Percentiles rank a stretch among this genome's conserved stretches.
These are phyloP conservation scores for Aspidiotus rigidus DNA, from an alignment of 2,888 invertebrate genomes.

Conservation along the genomic window DNA sequence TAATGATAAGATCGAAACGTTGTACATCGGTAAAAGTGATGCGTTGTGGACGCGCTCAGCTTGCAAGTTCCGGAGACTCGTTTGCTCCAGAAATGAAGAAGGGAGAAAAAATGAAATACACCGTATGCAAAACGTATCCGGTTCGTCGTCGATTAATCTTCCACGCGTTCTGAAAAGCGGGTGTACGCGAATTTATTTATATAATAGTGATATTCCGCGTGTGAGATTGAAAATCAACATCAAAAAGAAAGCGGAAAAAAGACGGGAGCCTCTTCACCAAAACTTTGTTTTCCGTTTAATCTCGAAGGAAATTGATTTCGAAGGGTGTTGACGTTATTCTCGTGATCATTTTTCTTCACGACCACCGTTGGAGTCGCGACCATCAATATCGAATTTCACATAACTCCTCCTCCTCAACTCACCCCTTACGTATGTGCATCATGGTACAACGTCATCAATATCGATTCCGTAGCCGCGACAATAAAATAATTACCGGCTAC, in stretches of 20 bases:
- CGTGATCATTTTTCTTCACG: constrained; percentile 17
- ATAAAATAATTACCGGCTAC: too few relatives aligned
- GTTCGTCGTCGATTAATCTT: constrained; percentile 32
- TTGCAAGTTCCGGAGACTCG: constrained; percentile 14
- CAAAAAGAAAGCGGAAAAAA: neutral
- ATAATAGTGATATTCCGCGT: neutral
- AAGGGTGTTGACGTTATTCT: neutral
- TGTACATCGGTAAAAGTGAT: constrained; percentile 23
- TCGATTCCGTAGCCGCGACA: too few relatives aligned
- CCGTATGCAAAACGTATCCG: constrained; percentile 33
- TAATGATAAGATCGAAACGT: constrained; percentile 29
- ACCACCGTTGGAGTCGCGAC: too few relatives aligned
- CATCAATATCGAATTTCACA: too few relatives aligned
- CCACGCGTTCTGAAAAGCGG: constrained; percentile 18
- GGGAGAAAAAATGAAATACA: neutral
- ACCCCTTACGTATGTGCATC: too few relatives aligned
- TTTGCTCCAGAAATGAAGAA: neutral
- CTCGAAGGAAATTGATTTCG: constrained; percentile 25
- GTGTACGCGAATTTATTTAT: neutral
- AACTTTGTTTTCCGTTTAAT: constrained; percentile 30
- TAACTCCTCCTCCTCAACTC: too few relatives aligned
- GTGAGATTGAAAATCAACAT: neutral
- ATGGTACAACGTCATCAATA: too few relatives aligned
- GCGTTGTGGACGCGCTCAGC: constrained; percentile 15
- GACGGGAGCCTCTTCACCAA: neutral